Percentiles rank a stretch among this genome's conserved stretches.
Conservation (phyloP, 2,113 vertebrate species). For the Peromyscus maniculatus region DNA sequence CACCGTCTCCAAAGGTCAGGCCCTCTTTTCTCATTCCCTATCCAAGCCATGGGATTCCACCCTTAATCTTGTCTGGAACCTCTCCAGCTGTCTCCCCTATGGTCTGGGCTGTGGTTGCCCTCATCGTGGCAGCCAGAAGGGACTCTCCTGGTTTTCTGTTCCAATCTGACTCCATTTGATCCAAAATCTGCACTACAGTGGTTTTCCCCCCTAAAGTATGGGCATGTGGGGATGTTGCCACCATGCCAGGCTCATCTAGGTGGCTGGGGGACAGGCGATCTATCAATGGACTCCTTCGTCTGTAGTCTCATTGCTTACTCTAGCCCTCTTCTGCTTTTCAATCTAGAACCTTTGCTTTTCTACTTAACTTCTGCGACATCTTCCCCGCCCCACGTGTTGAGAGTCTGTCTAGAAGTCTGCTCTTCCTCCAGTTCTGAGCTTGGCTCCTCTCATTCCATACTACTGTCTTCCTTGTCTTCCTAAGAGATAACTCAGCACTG, state of each 20-base stretch:
- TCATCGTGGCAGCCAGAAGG: not conserved
- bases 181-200: not conserved
- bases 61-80: not conserved
- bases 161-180: fast-evolving
- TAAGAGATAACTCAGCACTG: fast-evolving
- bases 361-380: not conserved
- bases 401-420: not conserved
- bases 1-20: not conserved
- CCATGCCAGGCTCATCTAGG: not conserved
- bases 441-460: no score
- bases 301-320: not conserved
- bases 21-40: not conserved
- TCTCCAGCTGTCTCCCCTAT: not conserved
- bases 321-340: no score
- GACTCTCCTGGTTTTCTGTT: not conserved
- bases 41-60: not conserved
- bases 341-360: not conserved
- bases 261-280: not conserved
- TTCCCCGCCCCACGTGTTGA: no score
- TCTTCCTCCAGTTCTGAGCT: not conserved
- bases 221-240: fast-evolving
- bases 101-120: not conserved
- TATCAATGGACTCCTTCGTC: no score
- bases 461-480: fast-evolving
- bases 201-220: not conserved